Percentiles rank a stretch among this genome's conserved stretches.
phyloP scores from a whole-genome alignment of 2,888 invertebrate genomes.

The Proisotoma minuta region DNA sequence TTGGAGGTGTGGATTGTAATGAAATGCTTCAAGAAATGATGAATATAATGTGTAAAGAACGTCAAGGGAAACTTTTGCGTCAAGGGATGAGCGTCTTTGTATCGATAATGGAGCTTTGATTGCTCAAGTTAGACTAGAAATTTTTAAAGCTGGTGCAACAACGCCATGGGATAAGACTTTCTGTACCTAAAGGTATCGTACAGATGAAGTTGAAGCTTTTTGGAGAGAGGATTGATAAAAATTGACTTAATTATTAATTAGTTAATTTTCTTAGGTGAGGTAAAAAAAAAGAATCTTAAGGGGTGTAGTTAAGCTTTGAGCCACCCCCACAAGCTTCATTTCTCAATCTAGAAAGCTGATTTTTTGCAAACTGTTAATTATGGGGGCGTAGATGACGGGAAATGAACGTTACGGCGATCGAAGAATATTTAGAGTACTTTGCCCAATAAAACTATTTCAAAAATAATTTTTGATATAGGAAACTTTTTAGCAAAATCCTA shows the following conservation, averaged over 20 bases:
- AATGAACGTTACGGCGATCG: too few relatives aligned
- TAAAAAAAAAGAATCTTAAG: too few relatives aligned
- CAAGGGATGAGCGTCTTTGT: conserved; percentile 96
- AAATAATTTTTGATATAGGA: too few relatives aligned
- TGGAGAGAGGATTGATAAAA: conserved; percentile 61
- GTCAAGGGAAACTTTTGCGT: conserved; percentile 80
- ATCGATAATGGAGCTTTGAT: conserved; percentile 99
- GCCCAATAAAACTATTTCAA: too few relatives aligned
- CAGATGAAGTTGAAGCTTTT: conserved; percentile 78
- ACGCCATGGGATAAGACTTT: conserved; percentile 78
- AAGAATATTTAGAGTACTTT: too few relatives aligned
- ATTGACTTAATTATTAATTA: background rate
- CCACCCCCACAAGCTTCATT: too few relatives aligned
- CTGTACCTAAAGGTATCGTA: conserved; percentile 82
- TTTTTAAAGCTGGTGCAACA: conserved; percentile 67
- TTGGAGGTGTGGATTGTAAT: conserved; percentile 97
- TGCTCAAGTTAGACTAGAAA: conserved; percentile 90
- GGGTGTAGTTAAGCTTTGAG: too few relatives aligned
- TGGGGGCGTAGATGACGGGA: too few relatives aligned
- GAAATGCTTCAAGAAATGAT: conserved; percentile 93
- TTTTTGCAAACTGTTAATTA: too few relatives aligned
- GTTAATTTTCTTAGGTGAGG: too few relatives aligned
- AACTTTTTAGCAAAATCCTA: too few relatives aligned
- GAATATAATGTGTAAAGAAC: conserved; percentile 86
- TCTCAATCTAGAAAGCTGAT: too few relatives aligned